Evolutionary conservation across 1,140 invertebrate genomes (phyloP).

Genomic region (Drosophila carrolli): DNA sequence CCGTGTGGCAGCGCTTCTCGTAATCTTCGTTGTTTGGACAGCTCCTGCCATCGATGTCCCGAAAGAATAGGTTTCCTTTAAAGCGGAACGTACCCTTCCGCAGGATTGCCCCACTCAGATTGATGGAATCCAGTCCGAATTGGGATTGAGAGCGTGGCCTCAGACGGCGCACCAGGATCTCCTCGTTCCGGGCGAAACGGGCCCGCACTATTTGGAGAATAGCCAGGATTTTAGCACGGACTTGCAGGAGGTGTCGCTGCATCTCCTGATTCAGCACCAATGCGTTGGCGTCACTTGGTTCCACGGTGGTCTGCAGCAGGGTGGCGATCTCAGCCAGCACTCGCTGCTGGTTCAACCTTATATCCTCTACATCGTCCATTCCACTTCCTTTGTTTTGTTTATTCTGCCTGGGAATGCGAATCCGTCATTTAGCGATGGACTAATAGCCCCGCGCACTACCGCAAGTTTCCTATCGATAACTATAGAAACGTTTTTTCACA

Average conservation of each 20-base stretch:
- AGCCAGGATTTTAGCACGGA: conserved; percentile 27
- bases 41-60: conserved; percentile 65
- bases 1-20: conserved; percentile 49
- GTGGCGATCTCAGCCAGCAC: conserved; percentile 39
- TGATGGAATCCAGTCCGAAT: not conserved
- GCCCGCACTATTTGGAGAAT: conserved; percentile 42
- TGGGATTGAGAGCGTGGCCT: conserved; percentile 17
- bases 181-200: conserved; percentile 59
- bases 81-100: conserved; percentile 72
- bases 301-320: conserved; percentile 16
- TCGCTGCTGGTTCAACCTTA: conserved; percentile 23
- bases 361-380: conserved; percentile 39
- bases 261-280: conserved; percentile 56
- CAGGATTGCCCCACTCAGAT: conserved; percentile 47
- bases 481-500: too few species aligned
- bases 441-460: too few species aligned
- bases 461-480: conserved; percentile 5
- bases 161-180: conserved; percentile 53
- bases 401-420: not conserved
- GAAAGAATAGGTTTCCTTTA: conserved; percentile 78
- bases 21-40: conserved; percentile 81
- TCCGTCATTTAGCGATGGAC: not conserved
- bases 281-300: conserved; percentile 33
- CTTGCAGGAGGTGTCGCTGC: conserved; percentile 47
- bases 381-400: conserved; percentile 9